Percentiles rank a stretch among this genome's conserved stretches.
These are phyloP conservation scores for Danio jaintianensis DNA, from an alignment of 2,797 vertebrate genomes.

Conservation along the genomic window DNA sequence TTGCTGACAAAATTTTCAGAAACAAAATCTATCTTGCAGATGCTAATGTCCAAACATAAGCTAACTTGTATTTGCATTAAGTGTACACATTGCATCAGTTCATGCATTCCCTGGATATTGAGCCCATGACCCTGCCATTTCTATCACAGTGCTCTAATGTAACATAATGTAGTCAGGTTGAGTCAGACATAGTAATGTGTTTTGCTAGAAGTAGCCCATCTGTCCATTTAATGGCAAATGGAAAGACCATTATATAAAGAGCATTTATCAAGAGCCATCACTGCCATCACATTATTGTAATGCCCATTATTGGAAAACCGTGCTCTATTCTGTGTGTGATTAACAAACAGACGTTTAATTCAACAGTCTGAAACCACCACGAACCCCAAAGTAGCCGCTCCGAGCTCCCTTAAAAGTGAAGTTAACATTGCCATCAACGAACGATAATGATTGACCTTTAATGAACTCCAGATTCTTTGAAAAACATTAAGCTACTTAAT, in stretches of 20 bases:
- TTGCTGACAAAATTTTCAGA: not conserved
- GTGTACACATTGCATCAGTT: not conserved
- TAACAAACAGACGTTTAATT: conserved; percentile 12
- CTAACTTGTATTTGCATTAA: not conserved
- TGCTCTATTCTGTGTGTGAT: conserved; percentile 5
- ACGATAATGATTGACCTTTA: not conserved
- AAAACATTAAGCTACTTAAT: not conserved
- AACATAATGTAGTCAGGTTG: conserved; percentile 6
- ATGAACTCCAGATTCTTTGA: not conserved
- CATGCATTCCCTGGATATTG: not conserved
- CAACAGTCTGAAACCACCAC: not conserved
- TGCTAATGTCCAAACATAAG: not conserved
- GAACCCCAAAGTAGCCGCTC: not conserved
- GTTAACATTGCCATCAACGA: not conserved
- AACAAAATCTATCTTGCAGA: not conserved
- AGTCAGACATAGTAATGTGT: conserved; percentile 11
- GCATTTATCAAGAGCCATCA: conserved; percentile 26
- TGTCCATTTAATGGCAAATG: conserved; percentile 23
- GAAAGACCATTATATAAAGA: conserved; percentile 24
- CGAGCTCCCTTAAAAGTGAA: not conserved
- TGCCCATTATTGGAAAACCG: not conserved
- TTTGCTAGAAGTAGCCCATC: conserved; percentile 23
- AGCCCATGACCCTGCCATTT: not conserved
- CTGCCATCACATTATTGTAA: not conserved
- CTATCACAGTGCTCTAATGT: not conserved